Evolutionary conservation across 2,113 vertebrate genomes (phyloP).

Genomic region (Aix galericulata): DNA sequence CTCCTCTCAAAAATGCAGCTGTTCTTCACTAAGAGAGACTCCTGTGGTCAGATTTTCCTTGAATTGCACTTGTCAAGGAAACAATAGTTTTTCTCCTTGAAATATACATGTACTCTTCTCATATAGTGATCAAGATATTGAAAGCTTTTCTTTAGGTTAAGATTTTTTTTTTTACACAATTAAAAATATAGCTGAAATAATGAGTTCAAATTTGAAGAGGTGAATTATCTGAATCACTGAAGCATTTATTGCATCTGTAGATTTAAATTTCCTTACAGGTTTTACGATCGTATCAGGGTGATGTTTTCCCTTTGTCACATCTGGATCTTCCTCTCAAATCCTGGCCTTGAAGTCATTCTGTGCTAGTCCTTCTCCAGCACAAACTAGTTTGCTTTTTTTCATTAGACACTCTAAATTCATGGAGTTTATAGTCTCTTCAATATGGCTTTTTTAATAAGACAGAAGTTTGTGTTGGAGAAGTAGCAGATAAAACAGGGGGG

Average conservation of each 20-base stretch:
- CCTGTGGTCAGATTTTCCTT: neutral
- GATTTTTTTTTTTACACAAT: neutral
- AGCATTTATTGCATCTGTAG: neutral
- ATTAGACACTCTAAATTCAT: conserved; percentile 28
- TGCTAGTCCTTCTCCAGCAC: neutral
- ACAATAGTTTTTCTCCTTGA: neutral
- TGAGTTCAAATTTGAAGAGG: neutral
- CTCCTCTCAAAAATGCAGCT: neutral
- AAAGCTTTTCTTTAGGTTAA: neutral
- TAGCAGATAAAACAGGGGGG: neutral
- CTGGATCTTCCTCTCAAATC: neutral
- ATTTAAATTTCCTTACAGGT: neutral
- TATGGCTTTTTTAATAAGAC: conserved; percentile 46
- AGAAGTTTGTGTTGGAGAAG: conserved; percentile 57
- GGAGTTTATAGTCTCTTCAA: conserved; percentile 10
- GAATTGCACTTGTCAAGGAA: neutral
- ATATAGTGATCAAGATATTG: neutral
- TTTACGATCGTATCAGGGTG: neutral
- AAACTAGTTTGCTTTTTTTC: neutral
- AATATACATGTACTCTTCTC: neutral
- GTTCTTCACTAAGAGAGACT: neutral
- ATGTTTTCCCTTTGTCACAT: neutral
- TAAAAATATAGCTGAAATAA: neutral
- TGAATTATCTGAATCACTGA: neutral
- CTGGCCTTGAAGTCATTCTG: neutral